A percentile compares a stretch with the other conserved stretches of the same genome.
Conservation (phyloP, 2,888 invertebrate genomes). For the Acronicta alni region DNA sequence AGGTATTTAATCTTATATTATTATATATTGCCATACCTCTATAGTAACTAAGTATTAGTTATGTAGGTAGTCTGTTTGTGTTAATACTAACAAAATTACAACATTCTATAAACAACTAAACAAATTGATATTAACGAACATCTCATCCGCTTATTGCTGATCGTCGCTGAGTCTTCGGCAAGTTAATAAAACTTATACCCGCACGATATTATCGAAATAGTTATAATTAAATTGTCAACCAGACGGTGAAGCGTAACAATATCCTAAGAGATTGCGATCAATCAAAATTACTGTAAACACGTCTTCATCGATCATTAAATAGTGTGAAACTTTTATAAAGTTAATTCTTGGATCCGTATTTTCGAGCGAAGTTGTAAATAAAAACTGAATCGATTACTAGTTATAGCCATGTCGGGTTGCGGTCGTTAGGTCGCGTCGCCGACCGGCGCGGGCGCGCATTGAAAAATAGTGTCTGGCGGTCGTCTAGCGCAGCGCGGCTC, state of each 20-base stretch:
- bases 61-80: too few relatives aligned
- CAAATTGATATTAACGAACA: neutral
- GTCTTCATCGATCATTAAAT: conserved; percentile 42
- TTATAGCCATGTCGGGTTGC: conserved; percentile 59
- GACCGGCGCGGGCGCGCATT: conserved; percentile 62
- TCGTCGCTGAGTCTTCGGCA: conserved; percentile 9
- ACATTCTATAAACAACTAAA: neutral
- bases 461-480: conserved; percentile 79
- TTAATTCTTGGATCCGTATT: conserved; percentile 32
- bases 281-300: conserved; percentile 38
- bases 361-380: conserved; percentile 50
- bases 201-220: conserved; percentile 13
- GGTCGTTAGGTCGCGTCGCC: conserved; percentile 52
- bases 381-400: conserved; percentile 52
- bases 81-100: too few relatives aligned
- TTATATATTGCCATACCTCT: too few relatives aligned
- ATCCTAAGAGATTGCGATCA: conserved; percentile 38
- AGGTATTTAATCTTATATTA: too few relatives aligned
- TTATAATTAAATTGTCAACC: conserved; percentile 24
- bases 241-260: conserved; percentile 10
- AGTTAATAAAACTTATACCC: conserved; percentile 34
- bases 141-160: conserved; percentile 2
- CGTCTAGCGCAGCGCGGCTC: conserved; percentile 69
- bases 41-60: too few relatives aligned
- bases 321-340: conserved; percentile 23